Percentiles rank a stretch among this genome's conserved stretches.
phyloP scores from a whole-genome alignment of 2,888 invertebrate species.

The Epinotia ramella region DNA sequence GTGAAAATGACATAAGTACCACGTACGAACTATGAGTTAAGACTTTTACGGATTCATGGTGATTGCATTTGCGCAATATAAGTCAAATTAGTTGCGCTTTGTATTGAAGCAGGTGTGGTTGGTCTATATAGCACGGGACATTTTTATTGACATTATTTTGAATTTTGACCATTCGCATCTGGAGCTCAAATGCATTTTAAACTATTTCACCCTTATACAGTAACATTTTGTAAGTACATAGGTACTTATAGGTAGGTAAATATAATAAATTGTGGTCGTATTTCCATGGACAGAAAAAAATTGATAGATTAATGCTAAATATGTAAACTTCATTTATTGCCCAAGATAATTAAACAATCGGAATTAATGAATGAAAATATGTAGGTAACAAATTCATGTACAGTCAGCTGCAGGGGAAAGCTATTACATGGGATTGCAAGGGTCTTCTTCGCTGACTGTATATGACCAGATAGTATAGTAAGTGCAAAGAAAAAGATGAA shows the following conservation, averaged over 20 bases:
- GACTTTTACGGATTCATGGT: neutral
- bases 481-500: no score
- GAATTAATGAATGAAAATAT: no score
- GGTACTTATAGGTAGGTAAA: neutral
- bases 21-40: neutral
- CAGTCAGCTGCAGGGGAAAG: no score
- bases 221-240: neutral
- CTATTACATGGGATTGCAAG: no score
- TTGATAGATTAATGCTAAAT: neutral
- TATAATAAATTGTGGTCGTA: neutral
- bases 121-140: slow-evolving; percentile 59
- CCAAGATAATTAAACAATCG: no score
- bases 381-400: no score
- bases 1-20: slow-evolving; percentile 22
- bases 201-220: neutral
- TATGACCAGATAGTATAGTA: no score
- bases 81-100: slow-evolving; percentile 70
- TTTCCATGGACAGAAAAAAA: neutral
- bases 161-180: neutral
- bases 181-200: neutral
- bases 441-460: no score
- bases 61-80: slow-evolving; percentile 58
- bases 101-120: slow-evolving; percentile 60
- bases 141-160: slow-evolving; percentile 49
- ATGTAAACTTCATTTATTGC: no score